Base-by-base conservation (phyloP, 1,140 invertebrate genomes). In the Anoplolepis gracilipes region DNA sequence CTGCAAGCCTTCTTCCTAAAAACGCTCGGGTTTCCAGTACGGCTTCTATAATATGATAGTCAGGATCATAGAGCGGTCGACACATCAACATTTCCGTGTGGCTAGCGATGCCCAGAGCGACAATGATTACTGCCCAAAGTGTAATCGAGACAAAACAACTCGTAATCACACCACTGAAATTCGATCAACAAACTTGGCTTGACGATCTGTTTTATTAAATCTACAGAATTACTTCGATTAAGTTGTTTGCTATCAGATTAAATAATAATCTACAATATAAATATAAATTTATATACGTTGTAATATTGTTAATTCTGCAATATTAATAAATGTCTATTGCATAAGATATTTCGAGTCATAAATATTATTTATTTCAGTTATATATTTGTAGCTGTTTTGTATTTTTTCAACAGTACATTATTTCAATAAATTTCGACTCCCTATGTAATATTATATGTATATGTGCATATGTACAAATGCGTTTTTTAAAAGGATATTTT, bases 81-180 rank as follows among this genome's bases (percentile, higher is more conserved):
- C 94, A 95, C 0, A 94, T 76, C 19, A 94, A 78, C 87, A 95
- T 89, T 72, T 95, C 94, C 0, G 91, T 92, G 46, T 95, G 93
- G 10, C 90, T 93, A 2, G 94, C 92, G 13, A 95, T 62, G 2
- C 91, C 90, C 28, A 95, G 87, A 55, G 89, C 82, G 6, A 82
- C 65, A 59, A 93, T 86, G 16, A 94, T 84, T 8, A 94, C 90
- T 13, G 85, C n/a, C 94, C 94, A 95, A 13, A 95, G 42, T 25
- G 84, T 90, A 22, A 94, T 92, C 11, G 94, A 95, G 57, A 93
- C 84, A n/a, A 94, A 57, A 62, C 91, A 92, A 76, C 92, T 93
- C 55, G 92, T 90, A 46, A 93, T 86, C 7, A 91, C 93, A 36
- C 84, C 92, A 88, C 94, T 94, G 87, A 75, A 90, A 92, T 87